Evolutionary conservation across 1,140 invertebrate genomes (phyloP).

Genomic region (Chironomus tepperi): DNA sequence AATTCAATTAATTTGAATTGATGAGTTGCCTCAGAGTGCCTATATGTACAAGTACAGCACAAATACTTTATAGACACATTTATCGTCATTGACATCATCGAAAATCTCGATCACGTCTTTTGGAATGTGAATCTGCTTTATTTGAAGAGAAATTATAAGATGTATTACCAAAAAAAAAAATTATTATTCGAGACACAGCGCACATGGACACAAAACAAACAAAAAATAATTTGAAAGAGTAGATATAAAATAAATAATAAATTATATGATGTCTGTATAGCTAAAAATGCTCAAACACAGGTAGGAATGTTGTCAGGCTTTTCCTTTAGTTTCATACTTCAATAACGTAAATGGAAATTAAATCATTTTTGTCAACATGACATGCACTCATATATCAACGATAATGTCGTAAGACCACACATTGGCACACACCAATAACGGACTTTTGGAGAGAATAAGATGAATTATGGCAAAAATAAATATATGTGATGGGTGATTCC

Average conservation of each 20-base stretch:
- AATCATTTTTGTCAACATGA: constrained; percentile 14
- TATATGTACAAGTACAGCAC: no score
- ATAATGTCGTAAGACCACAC: constrained; percentile 12
- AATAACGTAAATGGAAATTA: neutral
- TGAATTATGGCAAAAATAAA: no score
- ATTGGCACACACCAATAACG: neutral
- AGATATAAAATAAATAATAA: neutral
- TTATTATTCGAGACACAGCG: constrained; percentile 1
- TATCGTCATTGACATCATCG: neutral
- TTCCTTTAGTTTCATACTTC: neutral
- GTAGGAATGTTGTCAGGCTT: neutral
- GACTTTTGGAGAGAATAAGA: neutral
- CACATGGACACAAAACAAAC: neutral
- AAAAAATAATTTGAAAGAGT: neutral
- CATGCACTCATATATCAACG: neutral
- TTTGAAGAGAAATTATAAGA: no score
- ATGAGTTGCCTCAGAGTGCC: no score
- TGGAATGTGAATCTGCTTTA: neutral
- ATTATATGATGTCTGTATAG: neutral
- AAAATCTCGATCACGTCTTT: constrained; percentile 13
- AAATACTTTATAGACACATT: neutral
- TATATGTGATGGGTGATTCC: no score
- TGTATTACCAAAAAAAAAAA: neutral
- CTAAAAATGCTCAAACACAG: neutral
- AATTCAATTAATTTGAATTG: no score